Percentiles rank a stretch among this genome's conserved stretches.
Evolutionary conservation across 2,113 vertebrate species (phyloP).

Genomic region (Eublepharis macularius): DNA sequence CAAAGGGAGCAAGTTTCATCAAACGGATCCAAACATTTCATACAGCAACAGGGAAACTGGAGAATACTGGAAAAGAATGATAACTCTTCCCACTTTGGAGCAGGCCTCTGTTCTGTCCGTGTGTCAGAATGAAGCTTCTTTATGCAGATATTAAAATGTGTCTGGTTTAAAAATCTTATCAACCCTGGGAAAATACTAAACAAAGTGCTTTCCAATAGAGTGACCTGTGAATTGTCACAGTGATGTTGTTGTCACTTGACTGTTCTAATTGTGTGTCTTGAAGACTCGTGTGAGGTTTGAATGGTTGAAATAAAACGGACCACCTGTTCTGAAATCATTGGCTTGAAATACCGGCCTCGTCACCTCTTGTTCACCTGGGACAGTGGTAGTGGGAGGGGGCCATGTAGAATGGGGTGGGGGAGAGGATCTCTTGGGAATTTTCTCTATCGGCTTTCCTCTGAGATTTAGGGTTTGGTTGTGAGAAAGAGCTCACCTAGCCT

Average conservation of each 20-base stretch:
- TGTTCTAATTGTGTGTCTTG: not conserved
- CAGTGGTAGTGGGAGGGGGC: not conserved
- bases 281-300: not conserved
- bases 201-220: slow-evolving; percentile 4
- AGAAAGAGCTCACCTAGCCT: too few relatives aligned
- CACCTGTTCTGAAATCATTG: not conserved
- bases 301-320: slow-evolving; percentile 50
- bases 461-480: too few relatives aligned
- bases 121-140: not conserved
- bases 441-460: too few relatives aligned
- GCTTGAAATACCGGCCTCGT: not conserved
- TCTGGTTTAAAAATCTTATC: slow-evolving; percentile 24
- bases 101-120: not conserved
- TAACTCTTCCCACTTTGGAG: not conserved
- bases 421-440: too few relatives aligned
- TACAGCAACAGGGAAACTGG: slow-evolving; percentile 12
- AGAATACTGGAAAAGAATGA: not conserved
- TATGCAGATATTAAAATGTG: slow-evolving; percentile 8
- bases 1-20: slow-evolving; percentile 8
- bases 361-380: too few relatives aligned
- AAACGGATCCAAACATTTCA: slow-evolving; percentile 33
- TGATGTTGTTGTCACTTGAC: slow-evolving; percentile 14
- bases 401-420: too few relatives aligned
- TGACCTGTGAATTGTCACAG: slow-evolving; percentile 40
- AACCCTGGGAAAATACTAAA: slow-evolving; percentile 4